Evolutionary conservation across 30 jellyfish, hydroid and myxozoan genomes (phyloP), one percentile per base, ranked within the genome.

Genomic region (Nemopilema nomurai): DNA sequence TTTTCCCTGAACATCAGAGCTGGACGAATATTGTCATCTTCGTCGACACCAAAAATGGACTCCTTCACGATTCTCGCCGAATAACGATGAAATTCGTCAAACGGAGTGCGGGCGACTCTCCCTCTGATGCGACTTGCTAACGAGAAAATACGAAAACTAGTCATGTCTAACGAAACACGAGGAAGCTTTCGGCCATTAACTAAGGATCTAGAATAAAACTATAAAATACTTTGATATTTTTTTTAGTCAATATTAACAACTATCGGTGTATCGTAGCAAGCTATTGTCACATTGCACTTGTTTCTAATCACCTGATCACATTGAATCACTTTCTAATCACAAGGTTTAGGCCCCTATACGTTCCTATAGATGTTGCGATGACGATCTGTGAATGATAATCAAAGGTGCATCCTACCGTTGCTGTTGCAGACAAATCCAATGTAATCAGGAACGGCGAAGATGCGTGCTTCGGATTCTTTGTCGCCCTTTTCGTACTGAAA

Each of bases 71-170:
- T 93, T 67, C 94, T 71, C 52, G 98, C 90, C 18, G 98, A 93
- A 75, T 93, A 93, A 0, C 98, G 96, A 75, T 93, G 98, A 83
- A 93, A 93, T 77, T 93, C 97, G 87, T 93, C 98, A 49, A 93
- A 93, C 3, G 97, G 86, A 21, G 98, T 88, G 28, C 96, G 90
- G 1, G 98, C 98, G 20, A 93, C 98, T 51, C 96, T 74, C 17
- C 97, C 98, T 51, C 98, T 90, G 67, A 93, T 93, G n/a, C 98
- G 97, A 62, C 98, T 93, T 30, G 98, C 98, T 93, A 53, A 18
- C 22, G 65, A 20, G 66, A 67, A 29, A 70, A 85, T 8, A 27
- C 28, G 74, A 75, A 1, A 22, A 21, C 33, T 1, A 16, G 21
- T 1, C 18, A 13, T 67, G 33, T 23, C 20, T 29, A 23, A 6